Percentiles rank a stretch among this genome's conserved stretches.
These are phyloP conservation scores for Psilopogon haemacephalus DNA, from an alignment of 2,113 vertebrate species.

Conservation along the genomic window DNA sequence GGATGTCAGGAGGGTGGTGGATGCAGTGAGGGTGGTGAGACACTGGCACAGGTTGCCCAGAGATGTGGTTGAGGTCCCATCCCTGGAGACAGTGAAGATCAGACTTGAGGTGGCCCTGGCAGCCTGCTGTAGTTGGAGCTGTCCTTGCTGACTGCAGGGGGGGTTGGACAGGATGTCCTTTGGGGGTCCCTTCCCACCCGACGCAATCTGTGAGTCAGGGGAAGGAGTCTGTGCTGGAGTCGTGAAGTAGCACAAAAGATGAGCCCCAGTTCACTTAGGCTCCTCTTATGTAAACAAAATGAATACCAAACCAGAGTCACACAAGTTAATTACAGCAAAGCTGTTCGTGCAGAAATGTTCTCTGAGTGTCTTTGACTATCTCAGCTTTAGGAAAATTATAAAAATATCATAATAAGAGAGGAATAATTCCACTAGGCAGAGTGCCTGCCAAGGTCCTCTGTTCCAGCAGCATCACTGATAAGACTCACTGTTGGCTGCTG, in stretches of 20 bases:
- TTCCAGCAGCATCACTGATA: slow-evolving; percentile 5
- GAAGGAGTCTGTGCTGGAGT: neutral
- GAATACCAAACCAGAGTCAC: neutral
- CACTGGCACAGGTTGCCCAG: too few species aligned
- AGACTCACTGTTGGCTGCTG: neutral
- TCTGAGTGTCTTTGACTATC: neutral
- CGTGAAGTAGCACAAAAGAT: slow-evolving; percentile 23
- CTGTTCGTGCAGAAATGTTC: slow-evolving; percentile 51
- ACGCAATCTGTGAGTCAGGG: neutral
- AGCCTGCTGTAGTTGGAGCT: too few species aligned
- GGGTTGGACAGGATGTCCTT: too few species aligned
- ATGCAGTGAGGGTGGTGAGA: too few species aligned
- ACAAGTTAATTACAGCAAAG: slow-evolving; percentile 46
- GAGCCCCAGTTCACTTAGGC: slow-evolving; percentile 35
- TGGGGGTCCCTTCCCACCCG: too few species aligned
- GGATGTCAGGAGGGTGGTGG: too few species aligned
- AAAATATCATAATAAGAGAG: neutral
- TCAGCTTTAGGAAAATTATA: neutral
- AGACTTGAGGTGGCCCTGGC: too few species aligned
- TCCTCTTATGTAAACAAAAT: slow-evolving; percentile 56
- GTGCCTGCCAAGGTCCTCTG: neutral
- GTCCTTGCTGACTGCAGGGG: too few species aligned
- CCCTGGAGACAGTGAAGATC: too few species aligned
- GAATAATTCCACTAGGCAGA: slow-evolving; percentile 13
- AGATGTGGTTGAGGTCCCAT: too few species aligned